phyloP scores from a whole-genome alignment of 53 echinoderm and acorn worm genomes.

The Temnopleurus reevesii region DNA sequence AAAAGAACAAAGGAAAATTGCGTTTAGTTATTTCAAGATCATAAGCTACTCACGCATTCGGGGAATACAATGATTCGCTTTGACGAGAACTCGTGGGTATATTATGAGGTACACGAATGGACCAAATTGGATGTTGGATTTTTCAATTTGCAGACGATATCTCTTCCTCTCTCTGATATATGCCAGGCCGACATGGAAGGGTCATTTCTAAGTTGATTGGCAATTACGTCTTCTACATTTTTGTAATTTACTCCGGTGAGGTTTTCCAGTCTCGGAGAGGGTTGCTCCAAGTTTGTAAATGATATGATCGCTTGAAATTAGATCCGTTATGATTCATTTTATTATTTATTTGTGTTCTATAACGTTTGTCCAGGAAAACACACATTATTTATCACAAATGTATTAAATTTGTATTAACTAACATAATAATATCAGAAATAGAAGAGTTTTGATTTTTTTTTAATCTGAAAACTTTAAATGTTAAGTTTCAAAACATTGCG shows the following conservation, averaged over 20 bases:
- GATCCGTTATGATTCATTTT: not conserved
- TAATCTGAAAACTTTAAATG: too few species aligned
- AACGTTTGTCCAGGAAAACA: not conserved
- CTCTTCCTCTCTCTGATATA: not conserved
- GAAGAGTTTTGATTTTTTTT: too few species aligned
- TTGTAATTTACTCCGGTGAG: not conserved
- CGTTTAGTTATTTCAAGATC: not conserved
- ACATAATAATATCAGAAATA: too few species aligned
- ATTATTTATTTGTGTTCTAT: not conserved
- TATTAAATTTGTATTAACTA: not conserved
- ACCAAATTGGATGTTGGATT: conserved; percentile 12
- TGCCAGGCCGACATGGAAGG: not conserved
- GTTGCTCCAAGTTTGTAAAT: not conserved
- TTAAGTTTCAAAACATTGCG: too few species aligned
- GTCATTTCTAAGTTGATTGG: not conserved
- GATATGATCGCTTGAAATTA: not conserved
- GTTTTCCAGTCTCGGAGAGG: conserved; percentile 1
- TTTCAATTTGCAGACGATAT: conserved; percentile 9
- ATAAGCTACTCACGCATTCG: not conserved
- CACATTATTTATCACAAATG: not conserved
- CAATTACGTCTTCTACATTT: conserved; percentile 1
- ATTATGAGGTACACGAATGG: conserved; percentile 13
- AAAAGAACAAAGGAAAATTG: not conserved
- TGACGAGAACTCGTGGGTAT: not conserved
- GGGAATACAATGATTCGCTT: not conserved